Percentiles rank a stretch among this genome's conserved stretches.
Conservation (phyloP, 1,140 invertebrate genomes). For the Telenomus remus region DNA sequence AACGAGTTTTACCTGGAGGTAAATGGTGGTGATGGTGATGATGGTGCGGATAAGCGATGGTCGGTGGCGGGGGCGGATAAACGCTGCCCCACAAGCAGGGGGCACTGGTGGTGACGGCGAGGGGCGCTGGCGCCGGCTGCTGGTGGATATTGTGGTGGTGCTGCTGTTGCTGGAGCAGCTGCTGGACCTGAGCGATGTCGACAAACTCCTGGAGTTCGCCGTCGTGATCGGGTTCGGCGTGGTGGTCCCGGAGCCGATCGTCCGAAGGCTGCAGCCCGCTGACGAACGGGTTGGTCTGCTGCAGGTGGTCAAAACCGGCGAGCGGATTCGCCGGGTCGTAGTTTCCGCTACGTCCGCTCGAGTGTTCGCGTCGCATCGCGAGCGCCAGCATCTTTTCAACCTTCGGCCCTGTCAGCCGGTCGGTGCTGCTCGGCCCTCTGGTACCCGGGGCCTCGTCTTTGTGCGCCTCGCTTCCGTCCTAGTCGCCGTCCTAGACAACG, state of each 20-base stretch:
- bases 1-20: slow-evolving; percentile 65
- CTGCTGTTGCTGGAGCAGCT: slow-evolving; percentile 69
- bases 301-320: slow-evolving; percentile 70
- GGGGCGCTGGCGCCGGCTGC: slow-evolving; percentile 46
- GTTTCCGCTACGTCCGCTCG: slow-evolving; percentile 68
- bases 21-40: slow-evolving; percentile 65
- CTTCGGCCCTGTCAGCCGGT: slow-evolving; percentile 52
- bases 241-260: slow-evolving; percentile 63
- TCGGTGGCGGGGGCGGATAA: slow-evolving; percentile 69
- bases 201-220: slow-evolving; percentile 71
- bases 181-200: slow-evolving; percentile 71
- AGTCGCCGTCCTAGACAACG: slow-evolving; percentile 41
- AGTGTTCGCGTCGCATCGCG: slow-evolving; percentile 74
- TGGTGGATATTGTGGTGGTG: slow-evolving; percentile 65
- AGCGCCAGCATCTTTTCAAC: slow-evolving; percentile 74
- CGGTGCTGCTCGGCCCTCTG: slow-evolving; percentile 25
- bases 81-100: slow-evolving; percentile 70
- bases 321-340: slow-evolving; percentile 71
- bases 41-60: slow-evolving; percentile 66
- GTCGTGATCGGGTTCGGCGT: slow-evolving; percentile 61
- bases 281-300: slow-evolving; percentile 67
- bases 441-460: slow-evolving; percentile 14
- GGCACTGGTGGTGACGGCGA: slow-evolving; percentile 40
- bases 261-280: slow-evolving; percentile 55
- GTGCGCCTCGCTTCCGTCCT: slow-evolving; percentile 22